Evolutionary conservation across 2,113 vertebrate genomes (phyloP), one percentile per base, ranked within the genome.

Genomic region (Rhipidura dahli): DNA sequence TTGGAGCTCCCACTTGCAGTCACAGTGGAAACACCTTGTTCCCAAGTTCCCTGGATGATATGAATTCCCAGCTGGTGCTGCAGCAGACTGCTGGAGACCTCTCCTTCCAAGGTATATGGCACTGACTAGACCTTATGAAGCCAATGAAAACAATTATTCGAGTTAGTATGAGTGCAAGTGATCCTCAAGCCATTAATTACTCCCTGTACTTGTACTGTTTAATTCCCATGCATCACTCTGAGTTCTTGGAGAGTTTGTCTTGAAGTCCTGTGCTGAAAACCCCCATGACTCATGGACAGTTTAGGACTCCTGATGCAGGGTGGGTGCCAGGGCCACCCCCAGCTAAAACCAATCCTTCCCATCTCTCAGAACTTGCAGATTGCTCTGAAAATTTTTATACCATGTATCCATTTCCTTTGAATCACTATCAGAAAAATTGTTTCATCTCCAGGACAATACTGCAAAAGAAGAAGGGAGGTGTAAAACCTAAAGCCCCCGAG

Each of bases 81-180:
- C 73, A 90, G 61, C 37, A 2, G 37, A 42, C 54, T 96, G 59
- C 72, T 92, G 49, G 60, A 94, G 51, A 86, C 50, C 11, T 78
- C 60, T 89, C 39, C 40, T 90, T 80, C 76, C 78, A 92, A 77
- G 44, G 50, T 40, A 59, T 42, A 30, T 2, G 3, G 47, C 7
- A 7, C 35, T 54, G 60, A 70, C 33, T 33, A 73, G 76, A 47
- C 54, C 39, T 35, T 68, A 33, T 40, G 35, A 94, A 93, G 76
- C 47, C 86, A 97, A 65, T 42, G 81, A 94, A 86, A 90, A 66
- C 89, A 94, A 70, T 65, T 54, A 88, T 49, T 88, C 53, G 93
- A 47, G 13, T 75, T 61, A 80, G 31, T 65, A 69, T 24, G 42
- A 92, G 21, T 54, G 56, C 42, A 66, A 75, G 49, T 4, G 31